Evolutionary conservation across 1,140 invertebrate genomes (phyloP).

Genomic region (Drosophila ogumai): DNA sequence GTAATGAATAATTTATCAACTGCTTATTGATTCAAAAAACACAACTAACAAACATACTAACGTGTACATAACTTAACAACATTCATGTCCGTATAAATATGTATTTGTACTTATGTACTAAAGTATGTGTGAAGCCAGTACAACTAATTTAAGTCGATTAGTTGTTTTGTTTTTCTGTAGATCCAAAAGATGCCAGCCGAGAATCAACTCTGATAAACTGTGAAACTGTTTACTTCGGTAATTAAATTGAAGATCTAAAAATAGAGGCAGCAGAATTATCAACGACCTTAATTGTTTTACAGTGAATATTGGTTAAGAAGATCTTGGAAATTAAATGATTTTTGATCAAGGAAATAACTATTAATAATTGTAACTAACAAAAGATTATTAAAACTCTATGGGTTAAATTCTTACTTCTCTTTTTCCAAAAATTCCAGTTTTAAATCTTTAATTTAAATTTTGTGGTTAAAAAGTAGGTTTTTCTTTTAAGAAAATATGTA

Average conservation of each 20-base stretch:
- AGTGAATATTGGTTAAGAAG: not conserved
- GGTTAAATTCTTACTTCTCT: not conserved
- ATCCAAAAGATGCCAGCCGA: conserved; percentile 8
- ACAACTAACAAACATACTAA: conserved; percentile 29
- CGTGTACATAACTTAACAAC: not conserved
- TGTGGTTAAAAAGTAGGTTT: not conserved
- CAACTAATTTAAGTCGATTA: conserved; percentile 44
- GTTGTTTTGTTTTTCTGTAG: conserved; percentile 19
- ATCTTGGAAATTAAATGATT: not conserved
- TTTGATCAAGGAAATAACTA: too few relatives aligned
- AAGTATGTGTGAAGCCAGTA: not conserved
- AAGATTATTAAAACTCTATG: not conserved
- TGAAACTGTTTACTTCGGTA: conserved; percentile 23
- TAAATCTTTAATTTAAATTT: not conserved
- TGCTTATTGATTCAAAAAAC: conserved; percentile 54
- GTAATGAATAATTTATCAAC: conserved; percentile 56
- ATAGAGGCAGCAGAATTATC: conserved; percentile 18
- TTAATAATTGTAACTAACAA: too few relatives aligned
- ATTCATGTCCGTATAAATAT: not conserved
- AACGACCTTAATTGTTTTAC: conserved; percentile 4
- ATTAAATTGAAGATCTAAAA: conserved; percentile 35
- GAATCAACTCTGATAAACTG: conserved; percentile 20
- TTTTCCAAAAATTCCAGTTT: not conserved
- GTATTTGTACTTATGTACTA: not conserved
- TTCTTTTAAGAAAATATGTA: not conserved